Evolutionary conservation across 1,140 invertebrate species (phyloP), one percentile per base, ranked within the genome.

Genomic region (Drosophila pruinosa): DNA sequence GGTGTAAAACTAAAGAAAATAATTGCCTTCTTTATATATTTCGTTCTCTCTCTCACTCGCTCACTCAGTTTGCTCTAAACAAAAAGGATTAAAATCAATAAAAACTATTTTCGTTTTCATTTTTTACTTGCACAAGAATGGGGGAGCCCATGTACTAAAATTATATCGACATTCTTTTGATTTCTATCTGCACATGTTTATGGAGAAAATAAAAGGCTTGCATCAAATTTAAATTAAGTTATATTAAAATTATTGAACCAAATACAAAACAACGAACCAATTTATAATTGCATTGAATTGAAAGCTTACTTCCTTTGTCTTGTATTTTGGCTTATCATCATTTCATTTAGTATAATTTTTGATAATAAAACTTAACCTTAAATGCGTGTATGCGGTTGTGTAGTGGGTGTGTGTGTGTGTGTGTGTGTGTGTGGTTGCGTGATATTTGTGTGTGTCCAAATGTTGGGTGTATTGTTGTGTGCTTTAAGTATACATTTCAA

Each of bases 141-240:
- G 56, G 48, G 24, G 54, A 56, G 70, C 62, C 36, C 47, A 65
- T 81, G 71, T 82, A 81, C 82, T 88, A 88, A 78, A 86, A 86
- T 81, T 86, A 86, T 86, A 86, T 85, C 81, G 81, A 85, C 81
- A 85, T 81, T 83, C 65, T 75, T 83, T 75, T 74, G 57, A 50
- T 74, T 75, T 71, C 50, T 68, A 54, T 74, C 59, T 70, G 59
- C 47, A 63, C 52, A 50, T 58, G 58, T 71, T 64, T 48, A 45
- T 21, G 36, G 34, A 65, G 52, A 71, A 57, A 65, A 65, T 50
- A 26, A 71, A 65, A 71, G 62, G 61, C 68, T 56, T 54, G 34
- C 34, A 71, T 57, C 50, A 64, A 72, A 38, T 26, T 72, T 22
- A 59, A 72, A 67, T 53, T 47, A 52, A 45, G 52, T 41, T 56